A percentile compares a stretch with the other conserved stretches of the same genome.
Conservation (phyloP, 2,113 vertebrate species). For the Morone saxatilis region DNA sequence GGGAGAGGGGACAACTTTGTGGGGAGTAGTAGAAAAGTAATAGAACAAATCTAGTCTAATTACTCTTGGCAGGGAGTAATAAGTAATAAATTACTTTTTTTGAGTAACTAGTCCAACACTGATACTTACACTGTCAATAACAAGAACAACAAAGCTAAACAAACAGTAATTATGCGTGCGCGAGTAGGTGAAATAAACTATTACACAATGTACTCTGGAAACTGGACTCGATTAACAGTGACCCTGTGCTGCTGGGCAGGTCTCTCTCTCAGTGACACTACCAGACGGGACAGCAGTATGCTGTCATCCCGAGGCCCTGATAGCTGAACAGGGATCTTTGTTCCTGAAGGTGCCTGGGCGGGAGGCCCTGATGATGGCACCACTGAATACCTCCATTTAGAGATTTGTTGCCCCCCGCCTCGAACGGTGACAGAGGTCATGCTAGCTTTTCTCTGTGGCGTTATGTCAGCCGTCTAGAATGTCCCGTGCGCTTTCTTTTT, state of each 20-base stretch:
- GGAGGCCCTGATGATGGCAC: slow-evolving; percentile 59
- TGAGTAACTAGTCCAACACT: no score
- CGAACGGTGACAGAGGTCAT: slow-evolving; percentile 32
- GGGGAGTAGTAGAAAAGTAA: no score
- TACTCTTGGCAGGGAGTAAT: no score
- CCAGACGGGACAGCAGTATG: slow-evolving; percentile 36
- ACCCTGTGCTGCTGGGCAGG: slow-evolving; percentile 17
- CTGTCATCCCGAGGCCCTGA: slow-evolving; percentile 33
- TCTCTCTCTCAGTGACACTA: slow-evolving; percentile 30
- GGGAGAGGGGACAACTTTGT: no score
- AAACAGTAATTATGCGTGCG: neutral
- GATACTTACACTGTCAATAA: no score
- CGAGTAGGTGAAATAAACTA: no score
- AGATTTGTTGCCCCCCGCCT: slow-evolving; percentile 35
- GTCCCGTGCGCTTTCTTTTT: slow-evolving; percentile 19
- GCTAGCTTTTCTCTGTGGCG: slow-evolving; percentile 27
- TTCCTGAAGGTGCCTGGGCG: slow-evolving; percentile 49
- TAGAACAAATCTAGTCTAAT: no score
- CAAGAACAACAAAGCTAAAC: neutral
- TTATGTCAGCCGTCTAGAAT: slow-evolving; percentile 33
- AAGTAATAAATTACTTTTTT: no score
- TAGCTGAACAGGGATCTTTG: slow-evolving; percentile 64
- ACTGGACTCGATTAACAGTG: slow-evolving; percentile 1
- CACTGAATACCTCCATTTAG: slow-evolving; percentile 71
- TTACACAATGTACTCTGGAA: neutral